Percentiles rank a stretch among this genome's conserved stretches.
Conservation (phyloP, 2,797 vertebrate species). For the Sparus aurata region DNA sequence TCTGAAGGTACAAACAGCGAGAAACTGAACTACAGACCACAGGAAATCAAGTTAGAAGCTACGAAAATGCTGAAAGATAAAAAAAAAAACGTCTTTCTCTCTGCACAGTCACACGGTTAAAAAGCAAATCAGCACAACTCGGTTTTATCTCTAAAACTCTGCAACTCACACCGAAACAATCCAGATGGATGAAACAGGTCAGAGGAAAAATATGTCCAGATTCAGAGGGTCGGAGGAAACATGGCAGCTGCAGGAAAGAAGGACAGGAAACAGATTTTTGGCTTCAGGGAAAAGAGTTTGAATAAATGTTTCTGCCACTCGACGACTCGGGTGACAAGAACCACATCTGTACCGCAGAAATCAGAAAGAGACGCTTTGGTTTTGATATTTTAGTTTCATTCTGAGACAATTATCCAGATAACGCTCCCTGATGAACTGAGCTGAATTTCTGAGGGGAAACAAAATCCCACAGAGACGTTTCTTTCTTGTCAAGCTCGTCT, state of each 20-base stretch:
- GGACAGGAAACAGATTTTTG: constrained; percentile 48
- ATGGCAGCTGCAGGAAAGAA: constrained; percentile 38
- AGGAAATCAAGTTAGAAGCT: too few species aligned
- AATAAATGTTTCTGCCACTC: background rate
- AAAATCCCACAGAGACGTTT: background rate
- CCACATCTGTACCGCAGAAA: background rate
- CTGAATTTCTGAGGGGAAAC: background rate
- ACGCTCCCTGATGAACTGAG: background rate
- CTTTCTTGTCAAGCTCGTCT: background rate
- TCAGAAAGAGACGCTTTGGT: background rate
- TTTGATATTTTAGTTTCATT: background rate
- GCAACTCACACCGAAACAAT: too few species aligned
- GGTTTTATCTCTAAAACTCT: too few species aligned
- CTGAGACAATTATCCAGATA: background rate
- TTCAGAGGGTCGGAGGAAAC: background rate
- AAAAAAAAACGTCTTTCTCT: too few species aligned
- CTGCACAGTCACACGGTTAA: too few species aligned
- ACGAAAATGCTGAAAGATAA: too few species aligned
- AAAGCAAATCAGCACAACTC: too few species aligned
- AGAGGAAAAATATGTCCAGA: background rate
- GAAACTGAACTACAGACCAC: too few species aligned
- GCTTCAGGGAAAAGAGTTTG: constrained; percentile 5
- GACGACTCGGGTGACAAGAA: background rate
- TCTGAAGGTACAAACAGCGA: too few species aligned
- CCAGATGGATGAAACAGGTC: too few species aligned